phyloP scores from a whole-genome alignment of 2,797 vertebrate species.

The Denticeps clupeoides region DNA sequence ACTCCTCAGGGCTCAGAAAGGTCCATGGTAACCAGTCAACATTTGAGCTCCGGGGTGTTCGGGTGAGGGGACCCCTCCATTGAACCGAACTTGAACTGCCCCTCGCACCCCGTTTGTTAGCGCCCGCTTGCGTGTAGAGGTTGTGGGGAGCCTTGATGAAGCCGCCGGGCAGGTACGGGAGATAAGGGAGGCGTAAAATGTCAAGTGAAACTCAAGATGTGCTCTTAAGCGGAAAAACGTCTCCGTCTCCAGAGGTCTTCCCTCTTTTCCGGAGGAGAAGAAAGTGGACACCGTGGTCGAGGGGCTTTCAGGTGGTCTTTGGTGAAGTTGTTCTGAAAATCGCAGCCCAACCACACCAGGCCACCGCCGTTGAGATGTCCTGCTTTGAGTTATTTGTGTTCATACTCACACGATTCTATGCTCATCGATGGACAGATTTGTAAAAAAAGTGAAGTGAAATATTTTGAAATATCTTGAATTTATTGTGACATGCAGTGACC shows the following conservation, averaged over 20 bases:
- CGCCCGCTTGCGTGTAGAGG: too few relatives aligned
- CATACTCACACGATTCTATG: too few relatives aligned
- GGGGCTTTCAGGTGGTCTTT: conserved; percentile 62
- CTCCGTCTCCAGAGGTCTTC: conserved; percentile 63
- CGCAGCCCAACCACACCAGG: conserved; percentile 60
- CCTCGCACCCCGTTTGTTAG: conserved; percentile 11
- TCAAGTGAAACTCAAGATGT: conserved; percentile 85
- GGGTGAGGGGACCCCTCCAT: background rate
- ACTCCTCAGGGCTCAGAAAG: background rate
- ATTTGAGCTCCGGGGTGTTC: background rate
- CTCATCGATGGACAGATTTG: too few relatives aligned
- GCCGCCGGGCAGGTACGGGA: conserved; percentile 37
- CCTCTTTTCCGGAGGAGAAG: conserved; percentile 65
- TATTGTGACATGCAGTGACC: too few relatives aligned
- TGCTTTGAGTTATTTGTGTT: too few relatives aligned
- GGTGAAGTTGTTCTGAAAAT: conserved; percentile 70
- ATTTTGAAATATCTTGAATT: too few relatives aligned
- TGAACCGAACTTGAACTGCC: conserved; percentile 31
- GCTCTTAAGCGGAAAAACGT: conserved; percentile 57
- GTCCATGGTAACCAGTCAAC: conserved; percentile 1
- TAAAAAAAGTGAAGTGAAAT: too few relatives aligned
- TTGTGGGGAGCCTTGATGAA: too few relatives aligned
- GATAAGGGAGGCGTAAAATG: conserved; percentile 27
- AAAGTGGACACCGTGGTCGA: conserved; percentile 59
- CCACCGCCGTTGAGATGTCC: conserved; percentile 42